Conservation (phyloP, 2,888 invertebrate genomes). For the Tryphoninae sp. region DNA sequence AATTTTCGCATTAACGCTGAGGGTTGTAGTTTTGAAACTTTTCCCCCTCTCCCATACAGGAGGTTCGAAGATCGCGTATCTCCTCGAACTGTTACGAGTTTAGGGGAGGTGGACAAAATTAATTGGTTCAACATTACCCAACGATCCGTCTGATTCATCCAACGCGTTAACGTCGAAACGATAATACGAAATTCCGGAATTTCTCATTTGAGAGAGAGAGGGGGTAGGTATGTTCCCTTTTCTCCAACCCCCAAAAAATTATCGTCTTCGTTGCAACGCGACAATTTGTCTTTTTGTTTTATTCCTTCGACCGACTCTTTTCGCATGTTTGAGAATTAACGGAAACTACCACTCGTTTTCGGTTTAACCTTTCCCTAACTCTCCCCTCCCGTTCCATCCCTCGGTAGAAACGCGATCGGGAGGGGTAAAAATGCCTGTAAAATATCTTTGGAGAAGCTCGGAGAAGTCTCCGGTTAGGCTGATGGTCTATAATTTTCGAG, state of each 20-base stretch:
- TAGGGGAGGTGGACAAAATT: conserved; percentile 32
- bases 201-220: background rate
- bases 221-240: no score
- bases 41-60: conserved; percentile 13
- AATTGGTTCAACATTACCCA: conserved; percentile 36
- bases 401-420: background rate
- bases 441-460: conserved; percentile 21
- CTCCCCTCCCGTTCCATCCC: background rate
- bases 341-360: background rate
- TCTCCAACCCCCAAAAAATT: no score
- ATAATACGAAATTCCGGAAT: background rate
- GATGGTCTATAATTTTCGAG: conserved; percentile 29
- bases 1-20: conserved; percentile 53
- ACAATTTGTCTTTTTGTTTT: background rate
- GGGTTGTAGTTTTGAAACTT: conserved; percentile 44
- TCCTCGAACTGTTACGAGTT: background rate
- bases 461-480: conserved; percentile 10
- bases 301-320: background rate
- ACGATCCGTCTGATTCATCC: conserved; percentile 11
- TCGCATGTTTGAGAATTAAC: conserved; percentile 1
- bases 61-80: conserved; percentile 38
- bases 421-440: background rate
- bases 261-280: background rate
- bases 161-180: background rate
- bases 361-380: background rate